These are phyloP conservation scores for Platygyra sinensis DNA, from an alignment of 64 coral and sea anemone genomes.

Conservation along the genomic window DNA sequence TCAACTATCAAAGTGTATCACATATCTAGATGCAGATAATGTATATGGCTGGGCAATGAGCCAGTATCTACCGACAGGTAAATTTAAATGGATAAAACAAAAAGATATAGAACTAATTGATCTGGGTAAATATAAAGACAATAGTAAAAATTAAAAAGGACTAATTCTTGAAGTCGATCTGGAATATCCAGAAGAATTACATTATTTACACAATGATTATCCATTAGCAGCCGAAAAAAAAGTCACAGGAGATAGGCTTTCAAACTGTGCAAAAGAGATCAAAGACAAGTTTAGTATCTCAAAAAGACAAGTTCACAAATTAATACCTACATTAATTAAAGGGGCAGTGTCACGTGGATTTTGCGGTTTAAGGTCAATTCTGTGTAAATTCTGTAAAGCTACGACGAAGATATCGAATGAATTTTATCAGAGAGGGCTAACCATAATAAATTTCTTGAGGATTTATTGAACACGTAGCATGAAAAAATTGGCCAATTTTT, in stretches of 20 bases:
- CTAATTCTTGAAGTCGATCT: background rate
- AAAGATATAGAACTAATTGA: too few relatives aligned
- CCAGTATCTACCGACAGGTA: background rate
- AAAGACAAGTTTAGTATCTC: background rate
- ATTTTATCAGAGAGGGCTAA: too few relatives aligned
- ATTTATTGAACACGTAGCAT: too few relatives aligned
- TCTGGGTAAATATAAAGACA: background rate
- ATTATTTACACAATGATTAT: background rate
- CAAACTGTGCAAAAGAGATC: background rate
- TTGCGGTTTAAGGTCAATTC: too few relatives aligned
- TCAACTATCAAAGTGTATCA: background rate
- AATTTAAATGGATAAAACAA: background rate
- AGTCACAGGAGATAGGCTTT: background rate
- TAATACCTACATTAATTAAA: background rate
- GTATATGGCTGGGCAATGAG: slow-evolving; percentile 50
- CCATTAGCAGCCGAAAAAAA: background rate
- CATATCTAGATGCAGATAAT: slow-evolving; percentile 39
- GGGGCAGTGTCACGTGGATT: too few relatives aligned
- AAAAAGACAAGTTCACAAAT: background rate
- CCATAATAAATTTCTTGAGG: too few relatives aligned
- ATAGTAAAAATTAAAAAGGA: background rate
- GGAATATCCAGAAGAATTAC: background rate
- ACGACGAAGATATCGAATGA: too few relatives aligned
- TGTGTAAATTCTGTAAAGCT: too few relatives aligned
- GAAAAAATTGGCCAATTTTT: too few relatives aligned